Percentiles rank a stretch among this genome's conserved stretches.
Evolutionary conservation across 2,797 vertebrate genomes (phyloP).

Genomic region (Melopsittacus undulatus): DNA sequence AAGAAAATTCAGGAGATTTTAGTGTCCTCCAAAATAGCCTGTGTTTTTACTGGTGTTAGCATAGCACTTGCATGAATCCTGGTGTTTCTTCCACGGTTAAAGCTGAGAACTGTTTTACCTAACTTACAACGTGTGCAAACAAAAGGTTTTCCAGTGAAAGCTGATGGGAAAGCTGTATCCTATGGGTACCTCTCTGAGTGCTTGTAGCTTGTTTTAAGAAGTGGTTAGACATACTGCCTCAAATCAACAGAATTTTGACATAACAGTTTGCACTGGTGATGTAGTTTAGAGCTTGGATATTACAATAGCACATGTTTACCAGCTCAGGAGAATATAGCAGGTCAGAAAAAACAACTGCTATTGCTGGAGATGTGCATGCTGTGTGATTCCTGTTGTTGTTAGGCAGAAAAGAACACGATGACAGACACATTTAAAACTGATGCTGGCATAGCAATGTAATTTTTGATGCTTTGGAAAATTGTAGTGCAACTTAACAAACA

Average conservation of each 20-base stretch:
- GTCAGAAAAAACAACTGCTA: neutral
- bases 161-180: neutral
- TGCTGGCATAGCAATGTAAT: neutral
- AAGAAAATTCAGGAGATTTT: neutral
- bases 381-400: neutral
- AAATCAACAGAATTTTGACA: neutral
- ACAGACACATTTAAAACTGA: neutral
- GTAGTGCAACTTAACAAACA: neutral
- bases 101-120: neutral
- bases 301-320: neutral
- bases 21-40: neutral
- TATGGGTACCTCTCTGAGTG: neutral
- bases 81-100: neutral
- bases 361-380: neutral
- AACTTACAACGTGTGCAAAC: neutral
- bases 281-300: neutral
- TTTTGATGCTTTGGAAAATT: neutral
- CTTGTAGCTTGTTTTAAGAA: neutral
- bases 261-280: neutral
- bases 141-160: neutral
- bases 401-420: neutral
- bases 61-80: neutral
- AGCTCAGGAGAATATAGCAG: neutral
- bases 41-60: neutral
- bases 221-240: neutral